Evolutionary conservation across 2,113 vertebrate species (phyloP), one percentile per base, ranked within the genome.

Genomic region (Calidris pugnax): DNA sequence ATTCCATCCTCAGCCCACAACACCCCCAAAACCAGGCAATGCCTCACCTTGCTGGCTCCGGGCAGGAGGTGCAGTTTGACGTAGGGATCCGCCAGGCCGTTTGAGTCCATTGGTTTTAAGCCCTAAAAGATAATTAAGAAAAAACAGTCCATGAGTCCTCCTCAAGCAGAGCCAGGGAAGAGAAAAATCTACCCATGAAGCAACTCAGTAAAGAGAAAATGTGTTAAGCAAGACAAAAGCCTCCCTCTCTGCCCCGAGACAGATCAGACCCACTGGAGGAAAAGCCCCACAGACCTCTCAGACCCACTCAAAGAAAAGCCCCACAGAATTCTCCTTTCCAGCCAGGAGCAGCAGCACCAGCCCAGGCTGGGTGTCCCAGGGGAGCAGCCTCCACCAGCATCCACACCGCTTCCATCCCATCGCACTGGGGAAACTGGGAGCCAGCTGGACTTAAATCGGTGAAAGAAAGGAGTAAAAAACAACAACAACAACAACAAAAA

Each of bases 71-170:
- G 99, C 66, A 99, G 98, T 85, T 99, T 99, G 57, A 99, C 98
- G 1, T 99, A 99, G 22, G 99, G 99, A 97, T 99, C 99, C 1
- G 99, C 99, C 96, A 99, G 96, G 47, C 99, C 99, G 0, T 99
- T 99, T 35, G 99, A 99, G 94, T 99, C 99, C 99, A 99, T 99
- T 6, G 99, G 99, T 93, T 99, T 99, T 92, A 99, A 97, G 55
- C 99, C 99, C 99, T 99, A 80, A 37, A 88, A 85, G 86, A 90
- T 3, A 60, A 78, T 3, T 33, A 78, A 89, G 79, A 15, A 56
- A 67, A 30, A 4, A 10, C 0, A 1, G 20, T 3, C 7, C 0
- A 2, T 5, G 27, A 43, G n/a, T 21, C 27, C 19, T 60, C 48
- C 27, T 48, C 35, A 26, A 33, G 53, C 17, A 45, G 21, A 47